Conservation (phyloP, 1,140 invertebrate species). For the Drosophila varians region DNA sequence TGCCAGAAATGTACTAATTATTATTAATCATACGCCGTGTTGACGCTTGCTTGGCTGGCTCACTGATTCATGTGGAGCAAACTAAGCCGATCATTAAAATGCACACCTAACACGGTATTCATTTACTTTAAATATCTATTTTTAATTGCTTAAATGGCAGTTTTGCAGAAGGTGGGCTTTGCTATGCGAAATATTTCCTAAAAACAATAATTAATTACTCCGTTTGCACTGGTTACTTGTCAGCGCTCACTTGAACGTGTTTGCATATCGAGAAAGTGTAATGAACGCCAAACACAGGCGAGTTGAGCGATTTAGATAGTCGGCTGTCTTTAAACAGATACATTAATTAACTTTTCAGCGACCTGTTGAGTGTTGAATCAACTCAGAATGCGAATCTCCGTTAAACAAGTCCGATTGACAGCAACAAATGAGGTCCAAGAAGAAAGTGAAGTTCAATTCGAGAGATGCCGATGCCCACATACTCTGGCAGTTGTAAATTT, state of each 20-base stretch:
- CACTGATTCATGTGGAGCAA: constrained; percentile 23
- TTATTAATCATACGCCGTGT: constrained; percentile 59
- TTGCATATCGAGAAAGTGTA: constrained; percentile 43
- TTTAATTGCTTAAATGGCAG: neutral
- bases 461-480: too few relatives aligned
- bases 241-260: constrained; percentile 8
- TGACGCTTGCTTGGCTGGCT: constrained; percentile 11
- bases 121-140: neutral
- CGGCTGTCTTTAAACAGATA: constrained; percentile 22
- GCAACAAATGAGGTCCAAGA: constrained; percentile 18
- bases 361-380: constrained; percentile 1
- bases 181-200: neutral
- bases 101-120: neutral
- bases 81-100: constrained; percentile 6
- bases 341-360: constrained; percentile 40
- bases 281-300: constrained; percentile 35
- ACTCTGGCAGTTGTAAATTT: too few relatives aligned
- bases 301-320: constrained; percentile 40
- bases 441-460: too few relatives aligned
- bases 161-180: neutral
- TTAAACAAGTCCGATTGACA: constrained; percentile 28
- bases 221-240: neutral
- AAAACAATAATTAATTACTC: neutral
- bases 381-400: neutral
- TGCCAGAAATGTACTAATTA: constrained; percentile 17